phyloP scores from a whole-genome alignment of 2,113 vertebrate species.

The Odontesthes bonariensis region DNA sequence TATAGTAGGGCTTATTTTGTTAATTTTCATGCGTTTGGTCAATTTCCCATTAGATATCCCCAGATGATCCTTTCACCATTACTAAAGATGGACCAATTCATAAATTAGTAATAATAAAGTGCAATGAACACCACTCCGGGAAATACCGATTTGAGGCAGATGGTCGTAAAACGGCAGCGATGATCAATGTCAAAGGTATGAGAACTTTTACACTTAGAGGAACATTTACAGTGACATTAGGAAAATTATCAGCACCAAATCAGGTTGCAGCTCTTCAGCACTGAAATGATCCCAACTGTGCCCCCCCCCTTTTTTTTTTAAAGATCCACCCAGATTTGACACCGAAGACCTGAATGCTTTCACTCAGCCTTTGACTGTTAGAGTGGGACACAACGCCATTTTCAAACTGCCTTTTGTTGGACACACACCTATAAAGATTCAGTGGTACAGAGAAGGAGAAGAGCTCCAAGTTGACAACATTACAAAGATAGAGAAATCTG shows the following conservation, averaged over 20 bases:
- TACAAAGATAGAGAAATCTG: conserved; percentile 79
- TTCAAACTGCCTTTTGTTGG: conserved; percentile 88
- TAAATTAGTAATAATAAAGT: conserved; percentile 82
- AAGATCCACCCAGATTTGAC: conserved; percentile 88
- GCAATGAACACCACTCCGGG: conserved; percentile 83
- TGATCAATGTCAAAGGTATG: conserved; percentile 80
- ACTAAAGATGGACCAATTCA: conserved; percentile 83
- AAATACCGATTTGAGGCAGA: conserved; percentile 89
- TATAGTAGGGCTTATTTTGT: background rate
- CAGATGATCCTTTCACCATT: conserved; percentile 78
- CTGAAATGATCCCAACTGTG: background rate
- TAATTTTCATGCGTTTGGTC: conserved; percentile 5
- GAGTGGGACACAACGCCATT: conserved; percentile 82
- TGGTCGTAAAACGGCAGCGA: conserved; percentile 82
- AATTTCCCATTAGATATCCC: conserved; percentile 78
- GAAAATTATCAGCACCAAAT: background rate
- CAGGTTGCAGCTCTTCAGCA: background rate
- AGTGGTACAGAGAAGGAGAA: conserved; percentile 87
- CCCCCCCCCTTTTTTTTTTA: background rate
- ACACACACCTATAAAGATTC: conserved; percentile 83
- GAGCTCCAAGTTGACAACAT: conserved; percentile 78
- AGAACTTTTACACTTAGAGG: background rate
- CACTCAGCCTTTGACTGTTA: conserved; percentile 81
- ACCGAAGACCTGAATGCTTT: conserved; percentile 80
- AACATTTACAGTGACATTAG: background rate